Base-by-base conservation (phyloP, 2,888 invertebrate species). In the Cryptophagus acutangulus region DNA sequence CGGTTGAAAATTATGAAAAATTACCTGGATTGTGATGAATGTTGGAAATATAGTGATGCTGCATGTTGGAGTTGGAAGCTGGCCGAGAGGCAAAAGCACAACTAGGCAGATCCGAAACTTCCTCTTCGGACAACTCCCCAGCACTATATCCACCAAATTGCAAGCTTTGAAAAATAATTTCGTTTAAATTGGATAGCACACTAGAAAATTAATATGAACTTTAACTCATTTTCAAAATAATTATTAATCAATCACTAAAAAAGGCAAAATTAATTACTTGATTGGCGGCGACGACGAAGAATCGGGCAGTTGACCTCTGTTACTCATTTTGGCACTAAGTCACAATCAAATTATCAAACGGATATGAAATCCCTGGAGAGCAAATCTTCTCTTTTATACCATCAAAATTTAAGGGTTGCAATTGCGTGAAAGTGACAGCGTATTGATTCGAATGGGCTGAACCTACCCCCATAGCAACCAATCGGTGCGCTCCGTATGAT, bases 21-120 rank as follows among this genome's bases (percentile, higher is more conserved):
- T 48, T 58, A 67, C 68, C 67, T 55, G 64, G 44, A 45, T 55
- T 62, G 38, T 69, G 67, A 50, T 70, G 69, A 43, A 70, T 50
- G 15, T 62, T 58, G 2, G 66, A 50, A 31, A 70, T 46, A 46
- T 69, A 69, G 41, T 66, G 69, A 44, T 69, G 68, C 41, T 67
- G 68, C 25, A 67, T 44, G 18, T 54, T 55, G 1, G 63, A 40
- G 38, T 56, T 62, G 3, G 59, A 51, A 9, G 58, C 44, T 9
- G 55, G 51, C 72, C 84, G 52, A 69, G 79, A 53, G 67, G 78
- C 88, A 66, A 87, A 89, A 41, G 87, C 84, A 66, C 89, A 89
- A 26, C 87, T 87, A 0, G 87, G 87, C 51, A 89, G 72, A 55
- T 89, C 88, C 2, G 79, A 71, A 9, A 84, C 76, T 58, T 78